phyloP scores from a whole-genome alignment of 2,888 invertebrate genomes.

The Apotomis capreana region DNA sequence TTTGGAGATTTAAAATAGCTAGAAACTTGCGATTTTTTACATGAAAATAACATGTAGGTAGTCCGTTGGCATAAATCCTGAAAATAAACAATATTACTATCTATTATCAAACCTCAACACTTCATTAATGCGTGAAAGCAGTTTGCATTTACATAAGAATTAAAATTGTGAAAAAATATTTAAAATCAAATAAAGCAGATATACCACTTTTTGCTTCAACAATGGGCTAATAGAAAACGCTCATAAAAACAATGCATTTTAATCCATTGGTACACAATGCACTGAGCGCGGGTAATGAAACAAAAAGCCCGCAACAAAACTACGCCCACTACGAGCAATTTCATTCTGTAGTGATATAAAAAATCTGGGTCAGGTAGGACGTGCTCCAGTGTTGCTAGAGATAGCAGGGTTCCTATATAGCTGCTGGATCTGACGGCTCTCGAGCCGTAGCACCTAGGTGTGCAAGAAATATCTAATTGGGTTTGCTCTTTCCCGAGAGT shows the following conservation, averaged over 20 bases:
- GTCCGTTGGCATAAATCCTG: too few species aligned
- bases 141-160: too few species aligned
- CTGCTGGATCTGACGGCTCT: slow-evolving; percentile 52
- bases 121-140: too few species aligned
- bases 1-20: background rate
- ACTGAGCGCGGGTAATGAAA: slow-evolving; percentile 33
- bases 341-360: slow-evolving; percentile 78
- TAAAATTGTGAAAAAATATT: too few species aligned
- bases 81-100: too few species aligned
- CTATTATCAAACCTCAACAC: too few species aligned
- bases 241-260: slow-evolving; percentile 31
- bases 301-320: slow-evolving; percentile 40
- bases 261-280: slow-evolving; percentile 37
- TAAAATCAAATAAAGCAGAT: too few species aligned
- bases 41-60: background rate
- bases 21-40: background rate
- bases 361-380: slow-evolving; percentile 76
- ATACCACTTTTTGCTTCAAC: background rate
- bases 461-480: too few species aligned
- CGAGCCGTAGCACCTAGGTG: too few species aligned
- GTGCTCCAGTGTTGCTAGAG: slow-evolving; percentile 59
- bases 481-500: too few species aligned
- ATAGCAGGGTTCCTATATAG: slow-evolving; percentile 49
- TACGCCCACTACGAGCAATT: slow-evolving; percentile 71
- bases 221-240: slow-evolving; percentile 32